These are phyloP conservation scores for Poicephalus meyeri DNA, from an alignment of 2,113 vertebrate genomes.

Conservation along the genomic window DNA sequence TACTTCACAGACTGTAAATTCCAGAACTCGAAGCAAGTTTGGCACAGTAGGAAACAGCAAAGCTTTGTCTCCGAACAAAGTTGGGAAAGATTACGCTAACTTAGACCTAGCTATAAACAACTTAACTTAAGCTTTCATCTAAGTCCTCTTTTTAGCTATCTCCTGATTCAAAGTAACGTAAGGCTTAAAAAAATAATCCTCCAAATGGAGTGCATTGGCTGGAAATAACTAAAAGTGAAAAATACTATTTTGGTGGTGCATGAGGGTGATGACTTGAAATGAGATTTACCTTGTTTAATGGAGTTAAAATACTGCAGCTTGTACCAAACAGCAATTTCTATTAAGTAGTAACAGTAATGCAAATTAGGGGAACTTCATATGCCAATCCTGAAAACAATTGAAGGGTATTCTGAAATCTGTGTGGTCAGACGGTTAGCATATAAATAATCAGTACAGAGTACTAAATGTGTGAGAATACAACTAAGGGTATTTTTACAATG, in stretches of 20 bases:
- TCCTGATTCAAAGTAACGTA: slow-evolving; percentile 25
- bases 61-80: slow-evolving; percentile 36
- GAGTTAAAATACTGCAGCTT: slow-evolving; percentile 41
- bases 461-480: slow-evolving; percentile 60
- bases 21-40: slow-evolving; percentile 36
- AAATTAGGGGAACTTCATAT: slow-evolving; percentile 33
- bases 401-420: slow-evolving; percentile 20
- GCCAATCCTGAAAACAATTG: slow-evolving; percentile 18
- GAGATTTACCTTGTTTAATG: slow-evolving; percentile 1
- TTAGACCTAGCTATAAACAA: slow-evolving; percentile 48
- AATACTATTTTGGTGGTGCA: slow-evolving; percentile 21
- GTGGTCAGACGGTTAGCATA: slow-evolving; percentile 53
- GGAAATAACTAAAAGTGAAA: slow-evolving; percentile 44
- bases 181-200: slow-evolving; percentile 50
- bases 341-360: slow-evolving; percentile 27
- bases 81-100: slow-evolving; percentile 27
- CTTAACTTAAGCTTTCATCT: slow-evolving; percentile 15
- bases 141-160: slow-evolving; percentile 47
- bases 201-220: slow-evolving; percentile 36
- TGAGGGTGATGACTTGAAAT: slow-evolving; percentile 1
- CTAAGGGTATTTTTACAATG: slow-evolving; percentile 63
- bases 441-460: slow-evolving; percentile 72
- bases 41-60: slow-evolving; percentile 28
- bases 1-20: slow-evolving; percentile 2
- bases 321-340: neutral